phyloP scores from a whole-genome alignment of 1,140 invertebrate genomes.

The Orchesella cincta region DNA sequence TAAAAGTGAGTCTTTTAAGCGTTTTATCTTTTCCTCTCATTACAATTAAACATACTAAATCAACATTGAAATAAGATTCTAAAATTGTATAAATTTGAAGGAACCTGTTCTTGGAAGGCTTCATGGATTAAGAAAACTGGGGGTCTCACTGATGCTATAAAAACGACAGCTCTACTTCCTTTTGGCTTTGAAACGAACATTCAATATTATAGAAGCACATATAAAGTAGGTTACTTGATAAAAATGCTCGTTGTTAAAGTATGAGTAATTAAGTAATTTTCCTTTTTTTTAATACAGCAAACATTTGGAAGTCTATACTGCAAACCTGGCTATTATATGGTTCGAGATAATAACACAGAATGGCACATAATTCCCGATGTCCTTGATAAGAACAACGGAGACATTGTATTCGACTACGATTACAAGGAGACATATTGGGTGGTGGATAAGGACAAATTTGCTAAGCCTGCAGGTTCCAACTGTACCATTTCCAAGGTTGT shows the following conservation, averaged over 20 bases:
- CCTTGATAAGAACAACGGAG: background rate
- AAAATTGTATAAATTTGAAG: background rate
- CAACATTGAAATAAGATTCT: no score
- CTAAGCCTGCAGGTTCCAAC: background rate
- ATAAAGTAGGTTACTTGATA: no score
- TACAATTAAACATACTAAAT: no score
- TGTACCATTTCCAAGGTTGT: background rate
- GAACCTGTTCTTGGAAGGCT: background rate
- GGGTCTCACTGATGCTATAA: no score
- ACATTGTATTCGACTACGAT: background rate
- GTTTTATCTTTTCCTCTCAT: no score
- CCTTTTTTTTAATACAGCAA: slow-evolving; percentile 1
- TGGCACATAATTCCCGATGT: no score
- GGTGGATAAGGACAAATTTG: background rate
- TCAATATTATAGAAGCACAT: no score
- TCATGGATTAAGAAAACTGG: background rate
- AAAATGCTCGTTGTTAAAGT: background rate
- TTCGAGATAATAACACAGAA: background rate
- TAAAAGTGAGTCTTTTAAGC: no score
- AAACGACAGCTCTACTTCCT: no score
- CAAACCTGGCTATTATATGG: background rate
- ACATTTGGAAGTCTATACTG: slow-evolving; percentile 11
- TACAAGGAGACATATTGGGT: slow-evolving; percentile 1
- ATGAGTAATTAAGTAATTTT: no score
- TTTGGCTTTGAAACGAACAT: no score